A percentile compares a stretch with the other conserved stretches of the same genome.
Evolutionary conservation across 2,888 invertebrate genomes (phyloP).

Genomic region (Blastobasis adustella): DNA sequence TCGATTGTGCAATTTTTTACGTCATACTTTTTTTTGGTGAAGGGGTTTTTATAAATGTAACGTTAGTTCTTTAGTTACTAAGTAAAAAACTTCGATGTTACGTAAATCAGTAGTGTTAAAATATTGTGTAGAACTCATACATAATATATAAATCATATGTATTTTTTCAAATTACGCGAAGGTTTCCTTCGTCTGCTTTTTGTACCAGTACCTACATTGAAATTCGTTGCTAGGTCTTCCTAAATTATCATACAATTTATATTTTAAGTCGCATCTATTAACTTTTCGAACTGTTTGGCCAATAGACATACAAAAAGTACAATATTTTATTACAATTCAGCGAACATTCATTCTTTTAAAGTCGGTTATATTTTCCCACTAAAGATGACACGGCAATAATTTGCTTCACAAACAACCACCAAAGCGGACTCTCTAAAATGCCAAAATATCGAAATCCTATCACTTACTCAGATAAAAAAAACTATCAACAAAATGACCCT

Average conservation of each 20-base stretch:
- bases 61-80: not conserved
- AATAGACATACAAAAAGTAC: not conserved
- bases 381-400: constrained; percentile 32
- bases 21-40: constrained; percentile 23
- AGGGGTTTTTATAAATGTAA: constrained; percentile 36
- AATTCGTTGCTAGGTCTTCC: not conserved
- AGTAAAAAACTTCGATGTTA: not conserved
- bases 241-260: too few species aligned
- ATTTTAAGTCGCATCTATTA: too few species aligned
- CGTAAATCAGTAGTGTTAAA: too few species aligned
- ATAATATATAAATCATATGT: too few species aligned
- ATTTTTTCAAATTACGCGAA: too few species aligned
- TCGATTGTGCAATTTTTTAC: constrained; percentile 41
- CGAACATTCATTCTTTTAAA: constrained; percentile 1
- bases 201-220: too few species aligned
- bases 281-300: not conserved
- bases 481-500: constrained; percentile 36
- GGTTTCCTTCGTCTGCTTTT: too few species aligned
- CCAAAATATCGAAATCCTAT: constrained; percentile 43
- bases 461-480: constrained; percentile 27
- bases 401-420: constrained; percentile 24
- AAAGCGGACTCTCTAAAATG: constrained; percentile 31
- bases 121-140: too few species aligned
- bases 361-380: constrained; percentile 39
- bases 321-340: not conserved